Base-by-base conservation (phyloP, 2,797 vertebrate genomes). In the Falco naumanni region DNA sequence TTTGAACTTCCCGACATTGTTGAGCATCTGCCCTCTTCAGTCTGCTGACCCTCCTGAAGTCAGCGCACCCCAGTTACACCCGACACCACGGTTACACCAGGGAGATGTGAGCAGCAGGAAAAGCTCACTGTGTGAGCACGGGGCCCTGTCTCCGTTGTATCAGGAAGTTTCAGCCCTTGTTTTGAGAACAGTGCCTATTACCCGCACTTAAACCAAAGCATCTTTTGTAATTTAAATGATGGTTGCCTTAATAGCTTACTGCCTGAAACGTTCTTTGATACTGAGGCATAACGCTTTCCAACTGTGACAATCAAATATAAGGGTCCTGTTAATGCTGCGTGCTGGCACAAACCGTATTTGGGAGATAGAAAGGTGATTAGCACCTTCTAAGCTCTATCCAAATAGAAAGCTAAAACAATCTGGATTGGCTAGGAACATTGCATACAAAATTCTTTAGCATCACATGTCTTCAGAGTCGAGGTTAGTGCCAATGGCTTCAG, bases 291-390 rank as follows among this genome's bases (percentile, higher is more conserved):
- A 91, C 7, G 9, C 48, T 80, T 92, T 94, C 94, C 97, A 95
- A 65, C 84, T 56, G 69, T 61, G 84, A 86, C 87, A 95, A 76
- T 91, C 87, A 85, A 91, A 92, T 70, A 33, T 22, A 74, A 87
- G 95, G 75, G 39, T 60, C 86, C 61, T 84, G 71, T 77, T 93
- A 92, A 90, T 61, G 86, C 77, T 87, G 21, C 2, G 1, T 78
- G 71, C 83, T 70, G 89, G 93, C 76, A 89, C 51, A 91, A 81
- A 79, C 74, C 51, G 7, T 83, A 5, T 75, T 86, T 88, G 87
- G 83, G 90, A 95, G 90, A 90, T 11, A 56, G 94, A 80, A 90
- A 93, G 86, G 93, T 96, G 96, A 97, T 96, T 92, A 97, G 77
- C 56, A 91, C 91, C 88, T 93, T 37, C 70, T 88, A 66, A 91